A percentile compares a stretch with the other conserved stretches of the same genome.
phyloP scores from a whole-genome alignment of 2,113 vertebrate genomes.

The Meriones unguiculatus region DNA sequence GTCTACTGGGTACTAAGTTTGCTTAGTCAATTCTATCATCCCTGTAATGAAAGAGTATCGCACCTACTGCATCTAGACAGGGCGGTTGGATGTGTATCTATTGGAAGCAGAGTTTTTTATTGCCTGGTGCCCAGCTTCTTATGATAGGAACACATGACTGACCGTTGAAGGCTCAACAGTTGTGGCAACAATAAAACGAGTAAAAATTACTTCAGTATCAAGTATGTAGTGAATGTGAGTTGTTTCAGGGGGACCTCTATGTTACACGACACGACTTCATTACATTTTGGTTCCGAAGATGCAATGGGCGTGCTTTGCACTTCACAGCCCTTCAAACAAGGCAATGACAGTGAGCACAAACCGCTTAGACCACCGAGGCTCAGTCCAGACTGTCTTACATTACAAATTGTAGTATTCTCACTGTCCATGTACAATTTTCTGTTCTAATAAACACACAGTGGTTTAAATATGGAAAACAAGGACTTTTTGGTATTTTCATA shows the following conservation, averaged over 20 bases:
- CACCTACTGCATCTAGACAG: rapidly evolving
- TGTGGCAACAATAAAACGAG: not conserved
- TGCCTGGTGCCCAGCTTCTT: not conserved
- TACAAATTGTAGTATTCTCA: no score
- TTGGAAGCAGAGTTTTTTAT: not conserved
- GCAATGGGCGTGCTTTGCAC: not conserved
- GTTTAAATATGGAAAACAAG: not conserved
- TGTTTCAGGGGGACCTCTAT: not conserved
- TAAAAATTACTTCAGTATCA: not conserved
- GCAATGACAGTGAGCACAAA: no score
- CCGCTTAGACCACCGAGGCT: not conserved
- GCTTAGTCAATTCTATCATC: not conserved
- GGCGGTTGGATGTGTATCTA: not conserved
- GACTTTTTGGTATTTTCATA: not conserved
- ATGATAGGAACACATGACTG: not conserved
- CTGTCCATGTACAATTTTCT: not conserved
- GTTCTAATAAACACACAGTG: not conserved
- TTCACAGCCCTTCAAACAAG: rapidly evolving
- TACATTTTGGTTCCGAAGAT: not conserved
- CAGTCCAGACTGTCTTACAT: not conserved
- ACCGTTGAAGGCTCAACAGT: not conserved
- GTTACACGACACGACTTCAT: no score
- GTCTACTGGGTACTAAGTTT: slow-evolving; percentile 19
- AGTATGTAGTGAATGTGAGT: not conserved
- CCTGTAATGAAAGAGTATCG: not conserved